Conservation (phyloP, 2,888 invertebrate genomes). For the Ormyrus thymus region DNA sequence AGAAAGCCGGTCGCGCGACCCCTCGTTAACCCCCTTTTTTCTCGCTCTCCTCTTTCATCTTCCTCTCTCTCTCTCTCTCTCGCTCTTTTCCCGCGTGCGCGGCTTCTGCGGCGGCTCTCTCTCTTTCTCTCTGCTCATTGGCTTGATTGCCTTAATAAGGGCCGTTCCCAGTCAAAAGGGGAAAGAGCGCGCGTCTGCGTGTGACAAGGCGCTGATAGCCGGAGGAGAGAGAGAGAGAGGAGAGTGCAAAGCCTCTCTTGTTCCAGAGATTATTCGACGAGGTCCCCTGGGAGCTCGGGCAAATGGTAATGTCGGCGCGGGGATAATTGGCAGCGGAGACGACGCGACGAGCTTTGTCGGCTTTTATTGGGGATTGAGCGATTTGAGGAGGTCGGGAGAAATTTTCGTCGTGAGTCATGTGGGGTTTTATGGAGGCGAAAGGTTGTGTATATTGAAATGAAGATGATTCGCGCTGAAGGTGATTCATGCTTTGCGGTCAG, state of each 20-base stretch:
- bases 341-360: background rate
- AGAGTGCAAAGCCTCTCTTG: background rate
- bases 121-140: constrained; percentile 42
- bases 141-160: constrained; percentile 54
- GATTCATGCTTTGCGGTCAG: too few relatives aligned
- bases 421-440: too few relatives aligned
- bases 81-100: background rate
- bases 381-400: background rate
- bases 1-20: background rate
- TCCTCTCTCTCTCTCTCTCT: background rate
- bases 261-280: too few relatives aligned
- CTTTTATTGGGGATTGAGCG: background rate
- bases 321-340: background rate
- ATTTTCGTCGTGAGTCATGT: background rate
- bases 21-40: constrained; percentile 36
- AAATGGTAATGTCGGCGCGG: background rate
- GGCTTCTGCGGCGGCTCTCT: background rate
- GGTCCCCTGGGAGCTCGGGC: too few relatives aligned
- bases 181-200: constrained; percentile 14
- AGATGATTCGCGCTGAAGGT: too few relatives aligned
- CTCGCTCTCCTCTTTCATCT: background rate
- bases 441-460: too few relatives aligned
- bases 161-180: too few relatives aligned
- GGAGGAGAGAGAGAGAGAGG: background rate
- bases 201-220: background rate